Percentiles rank a stretch among this genome's conserved stretches.
Evolutionary conservation across 1,140 invertebrate genomes (phyloP).

Genomic region (Caenorhabditis briggsae): DNA sequence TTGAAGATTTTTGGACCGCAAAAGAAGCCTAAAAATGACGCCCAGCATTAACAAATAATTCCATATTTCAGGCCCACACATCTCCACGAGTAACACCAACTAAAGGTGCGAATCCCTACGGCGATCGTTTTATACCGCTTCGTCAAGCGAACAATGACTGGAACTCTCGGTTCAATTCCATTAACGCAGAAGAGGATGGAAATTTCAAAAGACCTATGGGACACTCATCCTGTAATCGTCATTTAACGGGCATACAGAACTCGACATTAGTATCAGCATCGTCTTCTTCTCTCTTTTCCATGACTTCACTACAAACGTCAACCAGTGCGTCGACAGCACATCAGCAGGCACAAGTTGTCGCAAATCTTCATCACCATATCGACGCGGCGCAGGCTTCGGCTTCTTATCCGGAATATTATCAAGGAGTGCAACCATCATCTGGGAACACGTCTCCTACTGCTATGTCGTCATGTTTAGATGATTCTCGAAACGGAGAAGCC

Average conservation of each 20-base stretch:
- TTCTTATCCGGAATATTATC: constrained; percentile 19
- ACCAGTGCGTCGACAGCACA: not conserved
- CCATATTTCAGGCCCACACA: constrained; percentile 21
- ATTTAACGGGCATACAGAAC: constrained; percentile 54
- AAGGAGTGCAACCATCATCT: not conserved
- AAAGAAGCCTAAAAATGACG: not conserved
- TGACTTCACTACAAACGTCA: constrained; percentile 56
- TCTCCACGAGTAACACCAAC: constrained; percentile 59
- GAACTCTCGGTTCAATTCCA: constrained; percentile 69
- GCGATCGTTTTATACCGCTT: constrained; percentile 69
- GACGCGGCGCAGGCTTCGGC: not conserved
- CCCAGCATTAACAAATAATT: not conserved
- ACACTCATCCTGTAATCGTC: not conserved
- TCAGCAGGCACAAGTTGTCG: not conserved
- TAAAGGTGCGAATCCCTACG: constrained; percentile 56
- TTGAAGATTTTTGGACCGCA: not conserved
- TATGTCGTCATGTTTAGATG: constrained; percentile 63
- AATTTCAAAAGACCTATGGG: constrained; percentile 47
- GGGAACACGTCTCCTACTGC: constrained; percentile 51
- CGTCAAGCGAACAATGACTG: constrained; percentile 67
- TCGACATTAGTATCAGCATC: not conserved
- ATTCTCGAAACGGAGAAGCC: constrained; percentile 70
- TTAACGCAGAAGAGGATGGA: constrained; percentile 32
- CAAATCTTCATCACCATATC: not conserved
- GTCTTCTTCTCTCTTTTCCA: constrained; percentile 28